Base-by-base conservation (phyloP, 2,797 vertebrate species). In the Mormyrus hasselquistii region DNA sequence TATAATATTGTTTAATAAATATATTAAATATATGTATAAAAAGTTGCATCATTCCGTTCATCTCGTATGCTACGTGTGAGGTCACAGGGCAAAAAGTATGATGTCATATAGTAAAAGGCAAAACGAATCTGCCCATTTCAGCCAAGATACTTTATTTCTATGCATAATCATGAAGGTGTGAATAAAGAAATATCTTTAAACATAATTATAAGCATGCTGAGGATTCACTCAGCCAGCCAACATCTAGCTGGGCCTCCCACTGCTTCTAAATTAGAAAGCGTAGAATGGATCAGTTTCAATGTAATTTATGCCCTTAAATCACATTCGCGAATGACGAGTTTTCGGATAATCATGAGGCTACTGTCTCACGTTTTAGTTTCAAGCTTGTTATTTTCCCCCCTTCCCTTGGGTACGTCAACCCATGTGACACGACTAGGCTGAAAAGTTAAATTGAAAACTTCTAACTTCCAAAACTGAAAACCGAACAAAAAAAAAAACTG, bases 401-500 rank as follows among this genome's bases (percentile, higher is more conserved):
- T 52, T 25, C 83, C 83, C 49, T 29, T 29, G 83, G 47, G 49
- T 52, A 52, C 10, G n/a, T 85, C 83, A 29, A 12, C 83, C 83
- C 44, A 29, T n/a, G 44, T 85, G 44, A 49, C 44, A 85, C 5
- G 52, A 85, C 41, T 41, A 47, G 73, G 73, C 73, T 79, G 19
- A 44, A 79, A 79, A 79, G 41, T 29, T 79, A 44, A 52, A 84
- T 49, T 50, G 10, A 53, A 41, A 86, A 55, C 29, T 7, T 19
- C 2, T 49, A 8, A 55, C 25, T 57, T 53, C 7, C 22, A 86
- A 53, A 38, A 57, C 57, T 41, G 10, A 49, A 29, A 84, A 84
- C 82, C 9, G n/a, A 47, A 84, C 19, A n/a, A 84, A 84, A 52
- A 93, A 93, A 94, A 94, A 94, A 94, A 93, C 94, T 94, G 93